phyloP scores from a whole-genome alignment of 2,797 vertebrate genomes.

The Channallabes apus region DNA sequence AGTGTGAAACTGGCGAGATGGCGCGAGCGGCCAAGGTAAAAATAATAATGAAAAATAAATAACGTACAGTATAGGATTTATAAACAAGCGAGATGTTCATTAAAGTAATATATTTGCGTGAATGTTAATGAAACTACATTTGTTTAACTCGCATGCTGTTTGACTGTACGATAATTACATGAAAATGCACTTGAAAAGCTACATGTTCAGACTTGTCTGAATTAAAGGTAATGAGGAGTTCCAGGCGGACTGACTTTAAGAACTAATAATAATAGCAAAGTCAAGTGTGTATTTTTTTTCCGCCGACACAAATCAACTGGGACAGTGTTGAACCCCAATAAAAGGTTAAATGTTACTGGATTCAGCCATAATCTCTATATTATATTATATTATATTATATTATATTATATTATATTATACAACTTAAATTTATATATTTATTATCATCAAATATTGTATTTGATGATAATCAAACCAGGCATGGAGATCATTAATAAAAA shows the following conservation, averaged over 20 bases:
- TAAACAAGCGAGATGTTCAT: background rate
- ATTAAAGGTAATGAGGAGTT: background rate
- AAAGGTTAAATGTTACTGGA: background rate
- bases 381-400: no score
- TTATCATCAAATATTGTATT: no score
- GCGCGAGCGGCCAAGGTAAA: slow-evolving; percentile 66
- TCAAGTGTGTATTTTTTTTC: background rate
- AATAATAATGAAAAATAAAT: background rate
- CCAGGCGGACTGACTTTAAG: background rate
- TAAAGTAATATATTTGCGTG: background rate
- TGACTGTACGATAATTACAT: background rate
- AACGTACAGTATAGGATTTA: background rate
- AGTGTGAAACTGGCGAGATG: slow-evolving; percentile 67
- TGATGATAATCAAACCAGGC: no score
- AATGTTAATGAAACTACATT: background rate
- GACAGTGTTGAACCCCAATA: background rate
- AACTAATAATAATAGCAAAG: background rate
- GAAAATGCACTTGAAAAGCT: background rate
- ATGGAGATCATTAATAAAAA: no score
- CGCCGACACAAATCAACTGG: background rate
- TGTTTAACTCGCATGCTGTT: background rate
- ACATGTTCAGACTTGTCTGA: slow-evolving; percentile 9
- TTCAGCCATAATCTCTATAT: background rate
- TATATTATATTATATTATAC: no score
- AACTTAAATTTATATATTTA: no score